Conservation (phyloP, 2,113 vertebrate genomes). For the Mormyrus iriodes region DNA sequence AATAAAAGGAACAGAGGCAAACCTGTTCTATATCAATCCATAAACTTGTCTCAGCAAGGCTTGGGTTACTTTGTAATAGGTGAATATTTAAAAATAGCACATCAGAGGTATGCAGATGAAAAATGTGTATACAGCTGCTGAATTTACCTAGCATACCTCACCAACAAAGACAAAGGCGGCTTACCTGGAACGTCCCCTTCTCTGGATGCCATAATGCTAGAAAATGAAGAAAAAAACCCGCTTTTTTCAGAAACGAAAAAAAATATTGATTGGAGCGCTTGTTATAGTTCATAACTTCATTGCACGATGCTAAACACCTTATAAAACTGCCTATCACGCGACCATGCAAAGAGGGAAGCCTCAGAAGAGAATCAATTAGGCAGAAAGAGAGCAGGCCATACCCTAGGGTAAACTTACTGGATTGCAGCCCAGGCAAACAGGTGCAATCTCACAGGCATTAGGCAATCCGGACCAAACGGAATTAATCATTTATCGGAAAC, state of each 20-base stretch:
- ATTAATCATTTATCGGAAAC: neutral
- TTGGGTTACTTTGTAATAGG: neutral
- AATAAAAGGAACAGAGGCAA: neutral
- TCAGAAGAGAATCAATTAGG: neutral
- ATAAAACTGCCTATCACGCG: neutral
- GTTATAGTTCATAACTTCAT: neutral
- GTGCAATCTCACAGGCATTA: neutral
- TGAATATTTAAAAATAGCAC: neutral
- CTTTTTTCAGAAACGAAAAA: neutral
- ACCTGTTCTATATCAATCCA: neutral
- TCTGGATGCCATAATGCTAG: conserved; percentile 45
- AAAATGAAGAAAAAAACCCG: neutral
- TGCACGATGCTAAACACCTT: neutral
- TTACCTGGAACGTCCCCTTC: conserved; percentile 55
- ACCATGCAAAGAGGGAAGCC: neutral
- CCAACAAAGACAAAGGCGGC: neutral
- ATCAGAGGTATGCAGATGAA: neutral
- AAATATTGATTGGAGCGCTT: neutral
- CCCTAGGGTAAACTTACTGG: neutral
- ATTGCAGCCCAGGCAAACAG: neutral
- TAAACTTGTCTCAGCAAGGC: neutral
- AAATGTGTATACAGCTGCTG: neutral
- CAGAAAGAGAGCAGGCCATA: neutral
- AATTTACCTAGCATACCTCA: neutral
- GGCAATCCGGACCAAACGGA: neutral